Base-by-base conservation (phyloP, 1,140 invertebrate genomes). In the Magallana ariakensis region DNA sequence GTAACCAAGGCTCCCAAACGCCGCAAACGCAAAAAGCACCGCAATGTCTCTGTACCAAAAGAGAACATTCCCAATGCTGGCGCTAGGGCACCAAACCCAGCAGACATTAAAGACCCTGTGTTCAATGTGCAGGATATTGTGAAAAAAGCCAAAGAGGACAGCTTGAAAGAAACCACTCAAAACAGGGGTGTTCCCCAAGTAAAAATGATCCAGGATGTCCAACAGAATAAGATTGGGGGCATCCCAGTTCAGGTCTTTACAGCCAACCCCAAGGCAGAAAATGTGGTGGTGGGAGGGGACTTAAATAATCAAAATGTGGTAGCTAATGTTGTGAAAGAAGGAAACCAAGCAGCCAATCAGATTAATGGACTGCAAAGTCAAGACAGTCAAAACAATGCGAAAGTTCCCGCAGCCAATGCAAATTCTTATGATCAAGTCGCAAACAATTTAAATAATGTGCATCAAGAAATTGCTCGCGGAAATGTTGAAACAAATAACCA, bases 121-220 rank as follows among this genome's bases (percentile, higher is more conserved):
- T 75, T 75, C 11, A 75, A 75, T 33, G 66, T 75, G 9, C 66
- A 75, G 66, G 66, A 75, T 26, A 75, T 75, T 75, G 66, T 75
- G 66, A 75, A 75, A 75, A 75, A 75, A 75, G 66, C 66, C 26
- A 75, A 75, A 75, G 66, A 75, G 22, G 66, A 75, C 22, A 75
- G 66, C 15, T 9, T 22, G 7, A 75, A 33, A 75, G 66, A 75
- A 26, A 75, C 8, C 22, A 75, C 66, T 10, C 22, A 75, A 33
- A 13, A 75, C 33, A 8, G 66, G 22, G 66, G 22, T 22, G 0
- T 75, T 13, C 66, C 66, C 13, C 66, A 75, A 46, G 22, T 75
- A 8, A 75, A 33, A 75, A 75, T 75, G 66, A 26, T 75, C 33
- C 66, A 75, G 66, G 22, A 75, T 33, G 66, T 13, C 19, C 66